A percentile compares a stretch with the other conserved stretches of the same genome.
Evolutionary conservation across 1,140 invertebrate genomes (phyloP).

Genomic region (Microplitis demolitor): DNA sequence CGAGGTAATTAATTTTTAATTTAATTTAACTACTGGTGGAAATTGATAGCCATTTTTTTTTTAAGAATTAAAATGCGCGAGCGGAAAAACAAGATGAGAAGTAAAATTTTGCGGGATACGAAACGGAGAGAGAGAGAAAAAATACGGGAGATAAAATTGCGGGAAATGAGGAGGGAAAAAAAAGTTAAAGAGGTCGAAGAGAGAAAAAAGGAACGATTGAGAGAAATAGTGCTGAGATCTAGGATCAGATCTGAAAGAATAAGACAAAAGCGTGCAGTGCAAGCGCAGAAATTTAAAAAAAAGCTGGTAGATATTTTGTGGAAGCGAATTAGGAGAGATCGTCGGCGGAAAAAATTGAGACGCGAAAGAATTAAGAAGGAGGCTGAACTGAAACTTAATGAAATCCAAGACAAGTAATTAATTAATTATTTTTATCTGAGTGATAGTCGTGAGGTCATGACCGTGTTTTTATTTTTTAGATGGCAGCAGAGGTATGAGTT

Average conservation of each 20-base stretch:
- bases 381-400: slow-evolving; percentile 29
- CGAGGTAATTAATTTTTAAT: slow-evolving; percentile 35
- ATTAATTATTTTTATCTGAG: background rate
- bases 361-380: slow-evolving; percentile 23
- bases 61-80: slow-evolving; percentile 19
- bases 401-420: slow-evolving; percentile 33
- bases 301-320: slow-evolving; percentile 20
- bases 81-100: background rate
- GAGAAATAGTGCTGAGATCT: slow-evolving; percentile 16
- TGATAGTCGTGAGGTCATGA: slow-evolving; percentile 1
- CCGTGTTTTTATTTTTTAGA: slow-evolving; percentile 28
- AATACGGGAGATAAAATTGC: slow-evolving; percentile 3
- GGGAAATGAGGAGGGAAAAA: slow-evolving; percentile 1
- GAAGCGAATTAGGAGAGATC: slow-evolving; percentile 19
- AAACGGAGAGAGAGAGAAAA: slow-evolving; percentile 13
- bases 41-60: slow-evolving; percentile 1
- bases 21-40: background rate
- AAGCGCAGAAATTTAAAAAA: slow-evolving; percentile 1
- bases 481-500: slow-evolving; percentile 40
- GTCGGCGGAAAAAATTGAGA: slow-evolving; percentile 25
- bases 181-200: slow-evolving; percentile 10
- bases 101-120: background rate
- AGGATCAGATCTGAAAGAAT: slow-evolving; percentile 17
- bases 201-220: slow-evolving; percentile 16
- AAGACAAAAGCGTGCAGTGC: slow-evolving; percentile 1